Percentiles rank a stretch among this genome's conserved stretches.
Conservation (phyloP, 2,888 invertebrate species). For the Anaspis maculata region DNA sequence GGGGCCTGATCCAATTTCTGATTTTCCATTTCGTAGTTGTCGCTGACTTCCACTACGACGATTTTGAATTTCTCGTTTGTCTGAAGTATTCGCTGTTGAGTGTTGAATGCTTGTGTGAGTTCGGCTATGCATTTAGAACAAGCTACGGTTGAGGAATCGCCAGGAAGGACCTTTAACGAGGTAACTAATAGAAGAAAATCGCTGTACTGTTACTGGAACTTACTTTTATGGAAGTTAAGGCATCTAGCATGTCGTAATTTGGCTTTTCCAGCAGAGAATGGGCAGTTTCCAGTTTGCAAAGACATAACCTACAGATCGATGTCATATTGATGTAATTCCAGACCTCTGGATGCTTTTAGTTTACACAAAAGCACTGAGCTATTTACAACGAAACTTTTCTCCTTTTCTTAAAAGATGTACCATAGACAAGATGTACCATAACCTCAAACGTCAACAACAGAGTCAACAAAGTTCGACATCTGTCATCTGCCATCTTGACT, state of each 20-base stretch:
- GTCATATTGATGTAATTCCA: conserved; percentile 3
- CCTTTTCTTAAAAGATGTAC: too few species aligned
- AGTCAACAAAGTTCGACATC: too few species aligned
- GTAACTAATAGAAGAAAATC: too few species aligned
- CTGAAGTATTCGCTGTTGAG: conserved; percentile 24
- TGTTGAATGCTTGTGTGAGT: conserved; percentile 23
- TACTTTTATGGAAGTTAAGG: conserved; percentile 28
- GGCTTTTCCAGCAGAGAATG: conserved; percentile 22
- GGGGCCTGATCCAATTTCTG: conserved; percentile 1
- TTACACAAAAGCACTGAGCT: too few species aligned
- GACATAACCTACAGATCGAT: conserved; percentile 25
- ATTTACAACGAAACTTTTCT: too few species aligned
- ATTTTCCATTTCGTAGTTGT: conserved; percentile 2
- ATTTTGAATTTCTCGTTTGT: conserved; percentile 17
- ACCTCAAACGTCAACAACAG: too few species aligned
- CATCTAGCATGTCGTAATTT: too few species aligned
- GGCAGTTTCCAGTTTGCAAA: conserved; percentile 19
- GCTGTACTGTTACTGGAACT: too few species aligned
- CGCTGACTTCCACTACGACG: too few species aligned
- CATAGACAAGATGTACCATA: too few species aligned
- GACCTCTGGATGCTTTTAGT: too few species aligned
- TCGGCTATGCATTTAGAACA: conserved; percentile 26
- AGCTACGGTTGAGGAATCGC: conserved; percentile 14
- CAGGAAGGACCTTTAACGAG: conserved; percentile 10
- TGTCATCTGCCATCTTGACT: too few species aligned